Evolutionary conservation across 2,888 invertebrate genomes (phyloP), one percentile per base, ranked within the genome.

Genomic region (Argyresthia albistria): DNA sequence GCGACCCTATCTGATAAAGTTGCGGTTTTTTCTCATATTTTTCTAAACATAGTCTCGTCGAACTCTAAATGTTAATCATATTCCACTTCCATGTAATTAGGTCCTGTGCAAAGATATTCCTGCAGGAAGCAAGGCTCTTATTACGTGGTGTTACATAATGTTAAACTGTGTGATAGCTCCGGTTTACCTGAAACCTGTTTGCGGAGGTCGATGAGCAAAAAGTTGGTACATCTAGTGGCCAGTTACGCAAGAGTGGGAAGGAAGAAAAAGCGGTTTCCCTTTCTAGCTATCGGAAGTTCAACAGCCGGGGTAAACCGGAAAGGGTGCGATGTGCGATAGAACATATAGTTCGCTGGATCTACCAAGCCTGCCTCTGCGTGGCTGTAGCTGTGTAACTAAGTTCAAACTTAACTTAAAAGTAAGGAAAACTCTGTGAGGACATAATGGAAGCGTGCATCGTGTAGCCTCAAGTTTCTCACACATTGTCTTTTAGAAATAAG

Each of bases 221-320:
- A 80, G 68, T 73, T 64, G 69, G 63, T 63, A 60, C 67, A 67
- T 69, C 66, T 60, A 64, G 65, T 64, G 66, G 69, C 79, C 58
- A 72, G 84, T 84, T 86, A 83, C 80, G 81, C 86, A 86, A 82
- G 80, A 80, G 64, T 65, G 69, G 68, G 63, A 57, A 63, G 65
- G 58, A 60, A 73, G 72, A 83, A 83, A 82, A 81, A 80, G 67
- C 64, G 59, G 76, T 76, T 79, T 79, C 79, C 76, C 76, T 81
- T 76, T 78, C 70, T 67, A 74, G 72, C 65, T 70, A 70, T 76
- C 76, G 76, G 78, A 78, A 80, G 78, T 83, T 82, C 76, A 76
- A 72, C 67, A 73, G 64, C 75, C 75, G 35, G 8, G 57, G 57
- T 59, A 66, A 72, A 78, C 70, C 67, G 68, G 71, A 74, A 74